These are phyloP conservation scores for Dermatemys mawii DNA, from an alignment of 2,113 vertebrate genomes.

Conservation along the genomic window DNA sequence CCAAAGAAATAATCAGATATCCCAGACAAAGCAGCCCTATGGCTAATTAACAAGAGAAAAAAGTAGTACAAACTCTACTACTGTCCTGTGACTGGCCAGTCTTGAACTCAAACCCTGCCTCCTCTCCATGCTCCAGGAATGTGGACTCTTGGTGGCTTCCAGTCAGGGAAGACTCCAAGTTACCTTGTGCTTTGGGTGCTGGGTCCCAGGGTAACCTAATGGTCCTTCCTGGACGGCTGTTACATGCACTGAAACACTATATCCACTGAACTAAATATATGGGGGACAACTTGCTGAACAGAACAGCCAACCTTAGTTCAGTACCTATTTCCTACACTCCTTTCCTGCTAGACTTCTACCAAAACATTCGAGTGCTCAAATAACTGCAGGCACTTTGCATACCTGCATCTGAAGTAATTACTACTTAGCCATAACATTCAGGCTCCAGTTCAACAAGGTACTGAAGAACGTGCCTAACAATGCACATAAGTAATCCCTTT, in stretches of 20 bases:
- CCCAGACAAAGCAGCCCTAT: not conserved
- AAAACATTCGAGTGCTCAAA: not conserved
- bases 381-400: not conserved
- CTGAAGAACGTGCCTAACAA: not conserved
- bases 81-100: not conserved
- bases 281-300: not conserved
- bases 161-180: not conserved
- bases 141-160: fast-evolving
- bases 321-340: not conserved
- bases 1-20: not conserved
- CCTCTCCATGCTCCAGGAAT: not conserved
- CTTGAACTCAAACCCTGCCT: not conserved
- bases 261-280: no score
- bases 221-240: not conserved
- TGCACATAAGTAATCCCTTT: not conserved
- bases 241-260: not conserved
- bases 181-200: not conserved
- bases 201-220: not conserved
- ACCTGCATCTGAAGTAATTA: not conserved
- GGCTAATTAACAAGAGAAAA: not conserved
- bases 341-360: not conserved
- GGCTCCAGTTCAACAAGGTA: no score
- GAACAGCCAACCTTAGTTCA: not conserved
- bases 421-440: not conserved
- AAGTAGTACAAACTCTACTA: not conserved